A percentile compares a stretch with the other conserved stretches of the same genome.
Conservation (phyloP, 2,888 invertebrate species). For the Galerucella calmariensis region DNA sequence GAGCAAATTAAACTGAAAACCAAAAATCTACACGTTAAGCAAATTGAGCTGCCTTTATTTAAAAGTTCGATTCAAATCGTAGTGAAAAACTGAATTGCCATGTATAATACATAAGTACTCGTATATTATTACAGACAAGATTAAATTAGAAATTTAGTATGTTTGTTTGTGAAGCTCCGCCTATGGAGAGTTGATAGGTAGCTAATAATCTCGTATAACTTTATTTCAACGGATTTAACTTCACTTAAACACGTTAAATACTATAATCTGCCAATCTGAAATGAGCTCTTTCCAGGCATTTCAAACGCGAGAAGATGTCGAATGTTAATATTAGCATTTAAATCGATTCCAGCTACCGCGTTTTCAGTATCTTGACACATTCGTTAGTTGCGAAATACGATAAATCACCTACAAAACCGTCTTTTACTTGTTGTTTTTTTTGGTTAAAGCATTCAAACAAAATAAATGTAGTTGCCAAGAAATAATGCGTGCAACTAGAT, state of each 20-base stretch:
- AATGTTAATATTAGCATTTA: conserved; percentile 46
- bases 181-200: neutral
- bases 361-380: conserved; percentile 42
- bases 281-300: conserved; percentile 40
- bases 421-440: conserved; percentile 20
- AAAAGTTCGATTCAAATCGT: no score
- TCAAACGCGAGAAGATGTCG: conserved; percentile 38
- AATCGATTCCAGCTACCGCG: conserved; percentile 47
- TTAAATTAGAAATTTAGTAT: neutral
- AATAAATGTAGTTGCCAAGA: conserved; percentile 21
- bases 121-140: neutral
- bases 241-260: conserved; percentile 38
- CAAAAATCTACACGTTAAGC: no score
- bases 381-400: conserved; percentile 32
- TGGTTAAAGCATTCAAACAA: neutral
- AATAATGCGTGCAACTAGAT: conserved; percentile 14
- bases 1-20: neutral
- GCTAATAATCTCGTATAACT: conserved; percentile 20
- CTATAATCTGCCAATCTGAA: conserved; percentile 41
- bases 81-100: no score
- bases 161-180: neutral
- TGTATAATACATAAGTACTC: neutral
- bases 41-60: no score
- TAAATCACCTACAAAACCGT: conserved; percentile 42
- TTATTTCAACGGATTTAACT: conserved; percentile 23